These are phyloP conservation scores for Intoshia linei DNA, from an alignment of 1,140 invertebrate species.

Conservation along the genomic window DNA sequence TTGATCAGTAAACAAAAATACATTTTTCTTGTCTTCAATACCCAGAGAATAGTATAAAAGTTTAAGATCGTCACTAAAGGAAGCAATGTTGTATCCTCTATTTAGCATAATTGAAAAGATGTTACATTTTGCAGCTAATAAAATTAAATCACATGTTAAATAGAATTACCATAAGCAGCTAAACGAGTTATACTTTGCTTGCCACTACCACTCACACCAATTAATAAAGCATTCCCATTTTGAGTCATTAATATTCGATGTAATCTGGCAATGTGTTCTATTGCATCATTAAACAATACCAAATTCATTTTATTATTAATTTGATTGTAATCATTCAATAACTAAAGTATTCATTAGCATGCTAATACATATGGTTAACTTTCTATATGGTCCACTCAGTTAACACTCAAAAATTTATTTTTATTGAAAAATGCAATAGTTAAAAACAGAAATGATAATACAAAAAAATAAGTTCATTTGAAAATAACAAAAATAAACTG, in stretches of 20 bases:
- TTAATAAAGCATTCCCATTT: slow-evolving; percentile 42
- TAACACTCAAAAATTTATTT: neutral
- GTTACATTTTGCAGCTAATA: neutral
- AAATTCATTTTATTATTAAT: slow-evolving; percentile 28
- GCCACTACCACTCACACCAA: slow-evolving; percentile 50
- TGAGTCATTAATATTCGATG: slow-evolving; percentile 46
- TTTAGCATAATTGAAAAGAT: slow-evolving; percentile 29
- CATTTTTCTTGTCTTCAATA: slow-evolving; percentile 37
- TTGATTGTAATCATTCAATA: slow-evolving; percentile 50
- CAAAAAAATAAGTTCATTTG: too few species aligned
- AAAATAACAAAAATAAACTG: neutral
- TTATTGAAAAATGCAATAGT: neutral
- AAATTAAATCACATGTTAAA: neutral
- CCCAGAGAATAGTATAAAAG: slow-evolving; percentile 38
- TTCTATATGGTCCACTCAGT: neutral
- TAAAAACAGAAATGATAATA: neutral
- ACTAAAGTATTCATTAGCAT: slow-evolving; percentile 24
- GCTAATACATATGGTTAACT: neutral
- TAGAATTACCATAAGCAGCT: slow-evolving; percentile 12
- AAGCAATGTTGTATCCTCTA: slow-evolving; percentile 41
- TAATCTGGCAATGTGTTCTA: slow-evolving; percentile 49
- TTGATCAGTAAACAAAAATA: slow-evolving; percentile 46
- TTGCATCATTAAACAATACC: slow-evolving; percentile 52
- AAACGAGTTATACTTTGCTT: slow-evolving; percentile 30
- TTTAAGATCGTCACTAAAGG: slow-evolving; percentile 52